Base-by-base conservation (phyloP, 2,113 vertebrate species). In the Atractosteus spatula region DNA sequence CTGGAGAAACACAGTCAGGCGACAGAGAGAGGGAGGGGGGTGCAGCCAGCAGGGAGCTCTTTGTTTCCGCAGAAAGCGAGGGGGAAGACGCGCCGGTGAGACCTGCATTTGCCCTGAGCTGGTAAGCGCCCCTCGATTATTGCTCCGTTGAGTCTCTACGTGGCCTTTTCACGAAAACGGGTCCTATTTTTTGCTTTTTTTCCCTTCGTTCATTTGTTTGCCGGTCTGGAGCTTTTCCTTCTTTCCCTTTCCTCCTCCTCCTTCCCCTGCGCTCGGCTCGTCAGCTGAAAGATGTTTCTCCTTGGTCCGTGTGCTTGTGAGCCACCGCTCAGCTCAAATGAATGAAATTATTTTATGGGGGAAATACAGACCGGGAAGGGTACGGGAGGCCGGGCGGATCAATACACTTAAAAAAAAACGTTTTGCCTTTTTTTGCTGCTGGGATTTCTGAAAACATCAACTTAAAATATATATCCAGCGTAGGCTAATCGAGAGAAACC, bases 1-100 rank as follows among this genome's bases (percentile, higher is more conserved):
- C 29, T 29, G 29, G 29, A 29, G 29, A 41, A 57, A 54, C 41
- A 10, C 5, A 14, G 7, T 6, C 2, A 66, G 76, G 63, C 68
- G 72, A 66, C 29, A 76, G 76, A 67, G 73, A 61, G 81, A 71
- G 68, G 73, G 68, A 77, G 79, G 84, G 87, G 84, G 85, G 82
- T 84, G 77, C 75, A 74, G 80, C 84, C 81, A 84, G 82, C 78
- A 74, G 82, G 77, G 85, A 80, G 86, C 76, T 89, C 91, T 92
- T 91, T 92, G 90, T 93, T 92, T 90, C 89, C 90, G 79, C 84
- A 82, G 82, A 90, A 85, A 87, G 83, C 78, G 84, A 7, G 83
- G 76, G 74, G 87, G 82, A 86, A 77, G 44, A 12, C 4, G 41
- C 1, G 17, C 80, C 74, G 62, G 81, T 45, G 63, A 83, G 81